These are phyloP conservation scores for Seriola aureovittata DNA, from an alignment of 2,113 vertebrate species.

Conservation along the genomic window DNA sequence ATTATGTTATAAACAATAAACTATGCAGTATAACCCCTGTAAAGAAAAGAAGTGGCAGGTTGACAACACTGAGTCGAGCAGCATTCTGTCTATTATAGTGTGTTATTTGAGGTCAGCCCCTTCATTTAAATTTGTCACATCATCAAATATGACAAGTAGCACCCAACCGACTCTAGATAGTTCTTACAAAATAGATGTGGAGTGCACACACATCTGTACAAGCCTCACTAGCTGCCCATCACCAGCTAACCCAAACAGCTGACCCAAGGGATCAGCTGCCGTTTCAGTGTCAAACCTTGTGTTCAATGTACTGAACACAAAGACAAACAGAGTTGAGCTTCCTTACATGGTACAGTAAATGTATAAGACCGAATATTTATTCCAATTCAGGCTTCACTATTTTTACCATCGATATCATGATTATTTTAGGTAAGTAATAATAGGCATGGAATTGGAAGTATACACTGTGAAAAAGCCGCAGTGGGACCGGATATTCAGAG, in stretches of 20 bases:
- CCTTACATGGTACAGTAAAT: neutral
- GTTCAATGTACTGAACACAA: neutral
- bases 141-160: neutral
- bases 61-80: neutral
- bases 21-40: neutral
- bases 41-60: neutral
- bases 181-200: neutral
- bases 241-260: neutral
- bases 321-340: neutral
- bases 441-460: neutral
- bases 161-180: neutral
- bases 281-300: neutral
- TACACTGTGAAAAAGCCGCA: neutral
- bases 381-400: neutral
- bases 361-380: neutral
- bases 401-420: neutral
- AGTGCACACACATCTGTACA: neutral
- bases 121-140: neutral
- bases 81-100: neutral
- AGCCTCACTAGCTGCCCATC: neutral
- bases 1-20: neutral
- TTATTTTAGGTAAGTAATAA: slow-evolving; percentile 1
- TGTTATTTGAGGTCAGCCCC: neutral
- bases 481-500: neutral
- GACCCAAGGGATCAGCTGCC: neutral